Evolutionary conservation across 2,113 vertebrate species (phyloP), one percentile per base, ranked within the genome.

Genomic region (Rhinolophus sinicus): DNA sequence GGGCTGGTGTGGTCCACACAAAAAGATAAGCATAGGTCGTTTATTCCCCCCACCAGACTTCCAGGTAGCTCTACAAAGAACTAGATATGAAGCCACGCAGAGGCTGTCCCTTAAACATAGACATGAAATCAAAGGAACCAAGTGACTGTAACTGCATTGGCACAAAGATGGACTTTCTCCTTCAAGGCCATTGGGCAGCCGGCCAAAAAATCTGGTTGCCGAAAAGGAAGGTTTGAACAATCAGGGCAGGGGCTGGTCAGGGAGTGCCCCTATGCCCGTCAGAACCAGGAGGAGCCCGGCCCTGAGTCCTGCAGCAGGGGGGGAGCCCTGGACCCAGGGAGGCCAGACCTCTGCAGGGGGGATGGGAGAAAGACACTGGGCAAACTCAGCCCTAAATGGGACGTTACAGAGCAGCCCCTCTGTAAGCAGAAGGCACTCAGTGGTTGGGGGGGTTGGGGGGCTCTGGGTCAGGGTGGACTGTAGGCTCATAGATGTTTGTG

Each of bases 21-120:
- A 40, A 3, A 21, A 38, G 33, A 22, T 1, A 33, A 40, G 24
- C 5, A 8, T 5, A 16, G 6, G 60, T 84, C 54, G 35, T 98
- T 98, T 98, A 80, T 98, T 44, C 94, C 95, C 77, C 76, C 16
- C 52, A 84, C 83, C 28, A 19, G 18, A 11, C 3, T 94, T 96
- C 95, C 93, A 96, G 96, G 98, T 76, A 94, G 93, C 92, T 91
- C 95, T 97, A 94, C 89, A 97, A 98, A 98, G 95, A 98, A 33
- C 95, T 54, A 94, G 98, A 98, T 50, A 80, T 84, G 47, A 95
- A 97, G 97, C 94, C 73, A 80, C 4, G 19, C 78, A 97, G 96
- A 97, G 94, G 95, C 97, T 76, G 58, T 24, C 21, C 69, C 97
- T 89, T 92, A 62, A 96, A 97, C 26, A 1, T 70, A 26, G 54